Evolutionary conservation across 2,888 invertebrate genomes (phyloP).

Genomic region (Melanotus villosus): DNA sequence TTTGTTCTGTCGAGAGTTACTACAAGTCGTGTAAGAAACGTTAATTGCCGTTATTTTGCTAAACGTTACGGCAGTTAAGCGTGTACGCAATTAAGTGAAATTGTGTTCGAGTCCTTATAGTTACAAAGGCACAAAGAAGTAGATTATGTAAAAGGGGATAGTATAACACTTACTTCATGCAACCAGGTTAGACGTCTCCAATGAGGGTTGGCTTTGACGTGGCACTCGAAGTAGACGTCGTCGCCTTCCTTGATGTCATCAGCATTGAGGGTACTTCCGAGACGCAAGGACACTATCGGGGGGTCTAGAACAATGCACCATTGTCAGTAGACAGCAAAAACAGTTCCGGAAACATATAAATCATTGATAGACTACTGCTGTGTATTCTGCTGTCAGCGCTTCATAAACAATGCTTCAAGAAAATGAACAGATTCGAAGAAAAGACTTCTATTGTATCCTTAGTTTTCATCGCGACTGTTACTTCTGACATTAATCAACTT

Average conservation of each 20-base stretch:
- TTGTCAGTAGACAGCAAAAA: constrained; percentile 56
- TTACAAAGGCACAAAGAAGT: constrained; percentile 6
- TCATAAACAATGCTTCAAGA: constrained; percentile 43
- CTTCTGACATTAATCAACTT: constrained; percentile 41
- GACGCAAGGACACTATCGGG: constrained; percentile 84
- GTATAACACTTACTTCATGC: constrained; percentile 81
- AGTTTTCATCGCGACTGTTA: constrained; percentile 27
- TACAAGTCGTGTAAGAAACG: too few relatives aligned
- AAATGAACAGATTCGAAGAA: constrained; percentile 51
- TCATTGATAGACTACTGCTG: constrained; percentile 61
- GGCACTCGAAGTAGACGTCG: constrained; percentile 94
- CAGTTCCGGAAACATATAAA: constrained; percentile 59
- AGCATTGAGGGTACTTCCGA: constrained; percentile 88
- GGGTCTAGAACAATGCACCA: constrained; percentile 77
- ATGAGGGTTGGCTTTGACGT: constrained; percentile 89
- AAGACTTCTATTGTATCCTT: constrained; percentile 35
- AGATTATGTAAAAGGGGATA: constrained; percentile 21
- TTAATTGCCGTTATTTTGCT: too few relatives aligned
- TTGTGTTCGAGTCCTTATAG: neutral
- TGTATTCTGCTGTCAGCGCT: constrained; percentile 45
- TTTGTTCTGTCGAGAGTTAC: too few relatives aligned
- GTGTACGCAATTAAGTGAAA: constrained; percentile 3
- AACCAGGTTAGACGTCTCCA: constrained; percentile 89
- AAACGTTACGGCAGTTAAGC: too few relatives aligned
- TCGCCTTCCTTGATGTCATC: constrained; percentile 94